A percentile compares a stretch with the other conserved stretches of the same genome.
Evolutionary conservation across 2,113 vertebrate species (phyloP).

Genomic region (rabbit (Oryctolagus cuniculus)): mOryCun1.1 NC_091433.1:20326501-20327000

Average conservation of each 20-base stretch:
- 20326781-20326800: not conserved
- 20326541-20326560: not conserved
- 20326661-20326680: not conserved
- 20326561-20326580: not conserved
- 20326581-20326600: not conserved
- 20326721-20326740: not conserved
- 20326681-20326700: not conserved
- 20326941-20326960: too few relatives aligned
- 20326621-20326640: not conserved
- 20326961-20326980: too few relatives aligned
- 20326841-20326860: not conserved
- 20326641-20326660: not conserved
- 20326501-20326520: not conserved
- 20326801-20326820: not conserved
- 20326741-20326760: not conserved
- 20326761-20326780: not conserved
- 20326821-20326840: not conserved
- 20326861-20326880: not conserved
- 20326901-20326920: not conserved
- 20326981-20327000: too few relatives aligned
- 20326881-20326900: not conserved
- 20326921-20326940: conserved; percentile 5
- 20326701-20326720: not conserved
- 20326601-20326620: not conserved
- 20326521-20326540: not conserved